A percentile compares a stretch with the other conserved stretches of the same genome.
These are phyloP conservation scores for Xyliphius kryptos DNA, from an alignment of 2,113 vertebrate genomes.

Conservation along the genomic window DNA sequence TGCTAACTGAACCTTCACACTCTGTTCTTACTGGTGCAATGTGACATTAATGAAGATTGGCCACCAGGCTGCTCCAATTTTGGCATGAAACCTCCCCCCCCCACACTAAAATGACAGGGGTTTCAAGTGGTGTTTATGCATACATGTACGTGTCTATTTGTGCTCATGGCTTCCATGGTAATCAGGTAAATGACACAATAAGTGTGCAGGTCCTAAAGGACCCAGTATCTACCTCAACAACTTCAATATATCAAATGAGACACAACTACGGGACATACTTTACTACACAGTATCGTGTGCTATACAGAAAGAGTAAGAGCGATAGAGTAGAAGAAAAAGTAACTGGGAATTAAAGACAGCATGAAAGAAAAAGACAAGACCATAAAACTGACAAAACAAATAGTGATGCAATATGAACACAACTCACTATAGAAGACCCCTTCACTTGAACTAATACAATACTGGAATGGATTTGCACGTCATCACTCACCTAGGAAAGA, in stretches of 20 bases:
- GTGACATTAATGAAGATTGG: too few relatives aligned
- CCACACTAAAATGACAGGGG: too few relatives aligned
- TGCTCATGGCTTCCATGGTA: too few relatives aligned
- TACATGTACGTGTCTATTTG: too few relatives aligned
- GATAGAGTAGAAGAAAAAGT: constrained; percentile 52
- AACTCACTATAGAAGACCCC: constrained; percentile 33
- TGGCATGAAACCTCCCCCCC: too few relatives aligned
- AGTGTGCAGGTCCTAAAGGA: constrained; percentile 30
- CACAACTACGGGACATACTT: constrained; percentile 62
- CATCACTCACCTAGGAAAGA: constrained; percentile 43
- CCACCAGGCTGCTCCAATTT: too few relatives aligned
- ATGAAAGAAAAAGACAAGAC: constrained; percentile 14
- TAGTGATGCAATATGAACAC: constrained; percentile 5
- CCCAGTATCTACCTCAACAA: constrained; percentile 73
- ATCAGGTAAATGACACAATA: too few relatives aligned
- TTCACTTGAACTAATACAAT: constrained; percentile 8
- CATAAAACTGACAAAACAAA: constrained; percentile 8
- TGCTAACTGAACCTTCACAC: too few relatives aligned
- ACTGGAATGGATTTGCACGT: constrained; percentile 4
- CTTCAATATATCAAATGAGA: constrained; percentile 75
- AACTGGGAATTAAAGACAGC: constrained; percentile 16
- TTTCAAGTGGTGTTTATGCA: too few relatives aligned
- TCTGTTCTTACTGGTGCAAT: too few relatives aligned
- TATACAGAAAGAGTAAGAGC: constrained; percentile 58
- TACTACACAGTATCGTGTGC: constrained; percentile 54